phyloP scores from a whole-genome alignment of 2,888 invertebrate species.

The Oxyscelio sp. region DNA sequence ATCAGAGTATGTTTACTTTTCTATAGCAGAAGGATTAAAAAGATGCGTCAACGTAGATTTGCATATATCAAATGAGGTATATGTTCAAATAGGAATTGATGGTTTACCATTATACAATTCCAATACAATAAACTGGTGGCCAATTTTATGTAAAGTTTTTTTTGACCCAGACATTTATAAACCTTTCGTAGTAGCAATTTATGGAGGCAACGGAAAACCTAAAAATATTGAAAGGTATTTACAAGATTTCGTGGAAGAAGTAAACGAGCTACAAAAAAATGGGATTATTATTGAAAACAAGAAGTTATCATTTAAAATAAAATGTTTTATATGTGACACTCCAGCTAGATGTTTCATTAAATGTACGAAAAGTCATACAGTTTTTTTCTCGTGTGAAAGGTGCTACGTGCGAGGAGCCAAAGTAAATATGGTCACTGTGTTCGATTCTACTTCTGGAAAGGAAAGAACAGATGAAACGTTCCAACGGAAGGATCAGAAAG shows the following conservation, averaged over 20 bases:
- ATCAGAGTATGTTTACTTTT: constrained; percentile 65
- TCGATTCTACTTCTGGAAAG: constrained; percentile 17
- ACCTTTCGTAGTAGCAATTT: no score
- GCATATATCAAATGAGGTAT: constrained; percentile 26
- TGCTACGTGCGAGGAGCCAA: constrained; percentile 60
- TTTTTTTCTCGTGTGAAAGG: constrained; percentile 70
- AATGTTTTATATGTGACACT: constrained; percentile 69
- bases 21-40: constrained; percentile 48
- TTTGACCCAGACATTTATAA: no score
- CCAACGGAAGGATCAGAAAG: not conserved
- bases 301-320: no score
- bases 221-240: no score
- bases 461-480: constrained; percentile 23
- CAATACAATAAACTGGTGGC: constrained; percentile 64
- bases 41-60: constrained; percentile 19
- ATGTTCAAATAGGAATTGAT: constrained; percentile 54
- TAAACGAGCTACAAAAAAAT: no score
- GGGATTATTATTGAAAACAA: no score
- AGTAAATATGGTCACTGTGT: constrained; percentile 25
- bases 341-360: constrained; percentile 72
- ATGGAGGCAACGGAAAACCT: no score
- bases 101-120: constrained; percentile 65
- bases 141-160: constrained; percentile 65
- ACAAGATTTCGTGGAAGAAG: no score
- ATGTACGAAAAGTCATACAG: constrained; percentile 71